Base-by-base conservation (phyloP, 2,888 invertebrate genomes). In the Mythimna ferrago region DNA sequence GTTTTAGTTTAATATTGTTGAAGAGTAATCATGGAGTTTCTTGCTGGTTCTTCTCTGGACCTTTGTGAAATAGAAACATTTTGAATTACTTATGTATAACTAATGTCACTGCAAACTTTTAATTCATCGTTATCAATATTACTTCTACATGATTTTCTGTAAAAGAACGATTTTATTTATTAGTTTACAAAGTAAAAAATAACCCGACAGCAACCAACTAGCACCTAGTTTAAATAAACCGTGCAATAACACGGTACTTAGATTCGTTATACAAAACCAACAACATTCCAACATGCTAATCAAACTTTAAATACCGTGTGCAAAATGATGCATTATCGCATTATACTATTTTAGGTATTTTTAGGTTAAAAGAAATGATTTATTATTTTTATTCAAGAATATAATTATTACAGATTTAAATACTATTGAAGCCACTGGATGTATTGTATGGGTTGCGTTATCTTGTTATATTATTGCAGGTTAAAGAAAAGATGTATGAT, bases 181-280 rank as follows among this genome's bases (percentile, higher is more conserved):
- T 26, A 26, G 6, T 10, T 56, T 44, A 44, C 9, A 16, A 10
- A 19, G 54, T 54, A 65, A 10, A n/a, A 41, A 60, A n/a, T 2
- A 0, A 38, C 11, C 11, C 11, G 5, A 60, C 10, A 38, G n/a
- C 10, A 58, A 9, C 38, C n/a, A n/a, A 60, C 11, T 38, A 38
- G 38, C n/a, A 58, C 35, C 61, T 44, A 51, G 21, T 76, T 68
- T 53, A 57, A 66, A 44, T 26, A 57, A 21, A 62, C 35, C 41
- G 53, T 26, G 57, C 62, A 76, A 48, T 32, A 53, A 58, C 26
- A 76, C 19, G 44, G 26, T 53, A 69, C 11, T 32, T 21, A 64
- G 10, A 41, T 64, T 70, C 32, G 70, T 35, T 70, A 64, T 63
- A 54, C 60, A 61, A 76, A 69, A 61, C n/a, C 44, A 41, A 41